Evolutionary conservation across 2,797 vertebrate genomes (phyloP), one percentile per base, ranked within the genome.

Genomic region (Borostomias antarcticus): DNA sequence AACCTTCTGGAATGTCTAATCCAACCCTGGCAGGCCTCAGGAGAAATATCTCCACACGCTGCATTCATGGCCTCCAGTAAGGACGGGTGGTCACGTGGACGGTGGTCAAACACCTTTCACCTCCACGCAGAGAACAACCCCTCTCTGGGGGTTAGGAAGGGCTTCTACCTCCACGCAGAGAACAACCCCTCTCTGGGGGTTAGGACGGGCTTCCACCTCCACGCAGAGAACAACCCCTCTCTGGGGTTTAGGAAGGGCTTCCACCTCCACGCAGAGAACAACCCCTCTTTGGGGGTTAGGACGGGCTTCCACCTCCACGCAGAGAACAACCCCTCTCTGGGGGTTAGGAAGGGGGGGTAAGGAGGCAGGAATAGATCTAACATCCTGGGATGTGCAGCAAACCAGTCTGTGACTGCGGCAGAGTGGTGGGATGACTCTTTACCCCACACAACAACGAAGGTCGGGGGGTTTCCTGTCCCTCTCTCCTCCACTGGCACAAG

Each of bases 391-490:
- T 59, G 29, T 45, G 54, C 69, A 50, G 32, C 56, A 70, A 53
- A 52, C 32, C 40, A 70, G 8, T 15, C 30, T 4, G 43, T 70
- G 43, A 64, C 45, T 30, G 45, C 30, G 48, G 10, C 45, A 10
- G 43, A 11, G 32, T 61, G 63, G 17, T 66, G 53, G 33, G 59
- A 59, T 21, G 43, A 52, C 11, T 53, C 68, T 66, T 70, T 66
- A 28, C 60, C 26, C 59, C 59, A 45, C 45, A 66, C 28, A 52
- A 69, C 30, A 9, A 33, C 33, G 23, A 48, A 25, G 45, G 15
- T 56, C n/a, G 58, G 29, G 5, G 48, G 11, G 33, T 62, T 52
- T 61, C 45, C 9, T 9, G 8, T 54, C 23, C 23, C 43, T 64
- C 37, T 26, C 29, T 4, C 19, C 43, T 45, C 58, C 19, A n/a